Evolutionary conservation across 92 coral and sea anemone species (phyloP), one percentile per base, ranked within the genome.

Genomic region (Phenganax stokvisi): DNA sequence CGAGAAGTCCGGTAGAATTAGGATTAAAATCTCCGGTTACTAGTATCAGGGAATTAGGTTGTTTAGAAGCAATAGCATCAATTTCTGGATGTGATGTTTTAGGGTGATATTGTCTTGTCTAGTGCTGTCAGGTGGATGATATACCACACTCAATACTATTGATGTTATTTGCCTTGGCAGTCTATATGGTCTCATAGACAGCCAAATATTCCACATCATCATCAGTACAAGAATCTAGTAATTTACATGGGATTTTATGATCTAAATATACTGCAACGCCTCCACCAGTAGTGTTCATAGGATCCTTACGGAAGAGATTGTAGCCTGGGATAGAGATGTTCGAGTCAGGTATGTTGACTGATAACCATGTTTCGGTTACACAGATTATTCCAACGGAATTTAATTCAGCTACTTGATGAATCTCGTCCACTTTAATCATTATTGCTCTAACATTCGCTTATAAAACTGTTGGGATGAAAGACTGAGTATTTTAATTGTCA

Each of bases 11-110:
- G 89, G 81, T 20, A 25, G 83, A 60, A 17, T 77, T 64, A 9
- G 74, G 84, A 56, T 82, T 81, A 67, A 86, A 82, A 81, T 81
- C 85, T 0, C 83, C 86, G 47, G 89, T 75, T 6, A 86, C 37
- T 6, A 75, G 25, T 3, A 81, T 79, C 15, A 81, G 64, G 9
- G 85, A 76, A 28, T 86, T 86, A n/a, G 89, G 89, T 57, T 86
- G 79, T 30, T 57, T 81, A n/a, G 77, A 44, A 51, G 74, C 9
- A 11, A 86, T 16, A 73, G 63, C 62, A 57, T 80, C 76, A 27
- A 85, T 56, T 68, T 70, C 64, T 75, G 57, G 30, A 79, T 17
- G 59, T 85, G 87, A 31, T 78, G 47, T 52, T 71, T 68, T 44
- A 82, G 80, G 6, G 13, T 62, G 27, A 3, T 62, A 62, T 62